Conservation (phyloP, 92 coral and sea anemone genomes). For the Epizoanthus fatuus region DNA sequence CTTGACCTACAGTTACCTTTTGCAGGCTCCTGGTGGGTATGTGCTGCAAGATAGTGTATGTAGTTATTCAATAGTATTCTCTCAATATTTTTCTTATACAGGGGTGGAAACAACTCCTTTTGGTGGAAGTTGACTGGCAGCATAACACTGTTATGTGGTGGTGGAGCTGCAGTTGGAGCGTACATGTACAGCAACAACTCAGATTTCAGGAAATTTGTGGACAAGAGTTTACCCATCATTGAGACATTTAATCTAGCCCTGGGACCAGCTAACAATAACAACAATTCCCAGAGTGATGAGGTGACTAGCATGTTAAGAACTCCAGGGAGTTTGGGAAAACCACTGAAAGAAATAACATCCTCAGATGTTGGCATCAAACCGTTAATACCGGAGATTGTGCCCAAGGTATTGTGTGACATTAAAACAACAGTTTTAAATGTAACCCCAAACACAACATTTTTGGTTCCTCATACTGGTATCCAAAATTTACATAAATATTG, state of each 20-base stretch:
- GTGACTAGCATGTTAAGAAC: background rate
- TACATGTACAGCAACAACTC: slow-evolving; percentile 64
- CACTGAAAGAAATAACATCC: background rate
- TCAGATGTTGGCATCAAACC: slow-evolving; percentile 14
- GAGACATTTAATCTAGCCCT: slow-evolving; percentile 80
- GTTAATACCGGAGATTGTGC: slow-evolving; percentile 12
- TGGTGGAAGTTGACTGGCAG: slow-evolving; percentile 71
- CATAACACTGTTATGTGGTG: slow-evolving; percentile 71
- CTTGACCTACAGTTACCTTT: background rate
- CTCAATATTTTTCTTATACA: background rate
- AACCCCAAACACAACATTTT: no score
- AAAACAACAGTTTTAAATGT: no score
- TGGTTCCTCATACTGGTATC: no score
- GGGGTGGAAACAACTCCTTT: slow-evolving; percentile 54
- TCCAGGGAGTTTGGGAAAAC: slow-evolving; percentile 4
- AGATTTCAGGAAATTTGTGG: slow-evolving; percentile 72
- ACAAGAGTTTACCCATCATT: slow-evolving; percentile 75
- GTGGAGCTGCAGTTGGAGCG: slow-evolving; percentile 71
- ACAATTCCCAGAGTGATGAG: slow-evolving; percentile 18
- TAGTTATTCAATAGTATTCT: background rate
- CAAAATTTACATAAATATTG: no score
- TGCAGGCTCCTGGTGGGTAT: no score
- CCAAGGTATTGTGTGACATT: slow-evolving; percentile 12
- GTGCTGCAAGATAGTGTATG: no score
- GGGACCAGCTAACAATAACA: slow-evolving; percentile 56